Conservation (phyloP, 2,888 invertebrate species). For the Cremastinae sp. region DNA sequence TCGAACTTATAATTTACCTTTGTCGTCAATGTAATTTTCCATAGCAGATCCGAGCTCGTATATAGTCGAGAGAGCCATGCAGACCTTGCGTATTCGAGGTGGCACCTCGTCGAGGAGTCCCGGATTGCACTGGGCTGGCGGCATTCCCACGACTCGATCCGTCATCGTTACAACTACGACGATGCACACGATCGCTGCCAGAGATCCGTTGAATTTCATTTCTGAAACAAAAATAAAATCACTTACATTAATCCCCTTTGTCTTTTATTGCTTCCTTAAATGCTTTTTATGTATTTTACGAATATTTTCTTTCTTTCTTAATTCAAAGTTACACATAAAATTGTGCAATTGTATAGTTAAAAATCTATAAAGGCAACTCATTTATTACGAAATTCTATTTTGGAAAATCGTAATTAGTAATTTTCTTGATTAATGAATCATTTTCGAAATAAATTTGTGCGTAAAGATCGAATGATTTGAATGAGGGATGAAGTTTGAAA, state of each 20-base stretch:
- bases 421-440: too few relatives aligned
- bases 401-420: too few relatives aligned
- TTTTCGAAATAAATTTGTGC: too few relatives aligned
- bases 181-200: constrained; percentile 64
- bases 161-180: constrained; percentile 68
- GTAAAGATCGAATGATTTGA: too few relatives aligned
- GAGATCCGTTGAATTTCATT: constrained; percentile 66
- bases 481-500: too few relatives aligned
- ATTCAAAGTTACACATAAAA: too few relatives aligned
- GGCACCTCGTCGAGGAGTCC: constrained; percentile 84
- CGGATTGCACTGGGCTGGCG: constrained; percentile 83
- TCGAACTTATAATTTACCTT: constrained; percentile 75
- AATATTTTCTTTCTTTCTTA: too few relatives aligned
- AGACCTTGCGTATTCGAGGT: constrained; percentile 84
- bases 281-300: too few relatives aligned
- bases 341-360: too few relatives aligned
- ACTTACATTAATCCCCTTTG: not conserved
- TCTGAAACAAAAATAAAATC: constrained; percentile 57
- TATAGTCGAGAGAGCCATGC: constrained; percentile 85
- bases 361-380: too few relatives aligned
- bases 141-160: constrained; percentile 78
- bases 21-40: constrained; percentile 83
- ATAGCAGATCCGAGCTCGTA: constrained; percentile 84
- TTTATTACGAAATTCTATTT: too few relatives aligned
- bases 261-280: too few relatives aligned